Conservation (phyloP, 2,797 vertebrate genomes). For the Streptopelia turtur region DNA sequence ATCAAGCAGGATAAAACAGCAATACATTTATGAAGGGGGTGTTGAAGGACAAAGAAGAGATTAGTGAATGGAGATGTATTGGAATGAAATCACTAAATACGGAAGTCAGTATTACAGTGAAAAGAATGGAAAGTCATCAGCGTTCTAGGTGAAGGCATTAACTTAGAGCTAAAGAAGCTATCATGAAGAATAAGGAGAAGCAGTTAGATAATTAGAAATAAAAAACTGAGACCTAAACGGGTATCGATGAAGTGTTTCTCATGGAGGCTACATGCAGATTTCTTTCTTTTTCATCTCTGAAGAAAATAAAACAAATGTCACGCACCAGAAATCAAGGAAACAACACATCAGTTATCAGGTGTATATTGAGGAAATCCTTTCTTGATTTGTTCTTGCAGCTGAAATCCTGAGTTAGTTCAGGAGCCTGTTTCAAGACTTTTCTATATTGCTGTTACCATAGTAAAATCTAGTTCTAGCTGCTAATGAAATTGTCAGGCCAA, state of each 20-base stretch:
- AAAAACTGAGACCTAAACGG: neutral
- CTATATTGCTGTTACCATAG: neutral
- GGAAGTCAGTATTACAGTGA: neutral
- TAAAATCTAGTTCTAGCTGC: neutral
- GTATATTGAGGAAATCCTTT: neutral
- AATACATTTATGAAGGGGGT: neutral
- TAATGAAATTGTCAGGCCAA: neutral
- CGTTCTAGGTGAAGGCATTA: neutral
- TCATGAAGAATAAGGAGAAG: neutral
- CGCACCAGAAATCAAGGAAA: neutral
- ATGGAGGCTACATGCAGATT: neutral
- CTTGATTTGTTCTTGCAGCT: neutral
- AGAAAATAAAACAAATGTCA: neutral
- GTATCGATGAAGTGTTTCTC: neutral
- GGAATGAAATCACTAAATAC: neutral
- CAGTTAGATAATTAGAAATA: neutral
- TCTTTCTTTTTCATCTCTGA: neutral
- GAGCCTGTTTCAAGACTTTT: neutral
- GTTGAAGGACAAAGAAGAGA: neutral
- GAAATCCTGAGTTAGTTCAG: neutral
- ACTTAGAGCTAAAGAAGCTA: neutral
- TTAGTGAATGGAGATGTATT: neutral
- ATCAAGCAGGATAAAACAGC: neutral
- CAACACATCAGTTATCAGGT: neutral
- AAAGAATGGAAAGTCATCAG: neutral